Evolutionary conservation across 2,797 vertebrate species (phyloP), one percentile per base, ranked within the genome.

Genomic region (Epinephelus awoara): DNA sequence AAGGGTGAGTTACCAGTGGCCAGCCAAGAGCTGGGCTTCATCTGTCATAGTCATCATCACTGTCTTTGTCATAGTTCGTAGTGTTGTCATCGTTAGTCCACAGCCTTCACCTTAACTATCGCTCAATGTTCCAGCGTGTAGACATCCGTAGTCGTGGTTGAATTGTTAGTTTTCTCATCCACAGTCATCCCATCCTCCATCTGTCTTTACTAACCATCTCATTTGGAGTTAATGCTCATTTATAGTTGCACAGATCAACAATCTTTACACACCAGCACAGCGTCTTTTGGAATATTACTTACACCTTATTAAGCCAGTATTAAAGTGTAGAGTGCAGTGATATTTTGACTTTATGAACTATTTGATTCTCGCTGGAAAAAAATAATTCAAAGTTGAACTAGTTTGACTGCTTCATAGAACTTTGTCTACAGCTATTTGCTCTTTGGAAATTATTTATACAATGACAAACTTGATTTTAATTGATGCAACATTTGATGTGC

Each of bases 1-100:
- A 94, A 94, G 91, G 93, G 93, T 94, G 91, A 94, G 93, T 94
- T 85, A 76, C 27, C 64, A 90, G 52, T 25, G 52, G 80, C 81
- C 87, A 52, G 90, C 85, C 52, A 8, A 55, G 73, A 77, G 89
- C 90, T 89, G 87, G 76, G 85, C 83, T 78, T 67, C 82, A 84
- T 88, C 73, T 58, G 50, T 87, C 82, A 72, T 19, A 18, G 54
- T 79, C 73, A 44, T 66, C 57, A 23, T 55, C 79, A 50, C 57
- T 23, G 8, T 82, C 44, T 34, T 58, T 5, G 9, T 65, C 27
- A 4, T 70, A 59, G 23, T 54, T 61, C 34, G 75, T 72, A 49
- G 50, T 65, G 64, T 72, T 19, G 34, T 75, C 64, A 11, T 69
- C 55, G 66, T 75, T 70, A 55, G 23, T 19, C 23, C 70, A 61